Evolutionary conservation across 2,888 invertebrate species (phyloP).

Genomic region (Blastobasis lacticolella): DNA sequence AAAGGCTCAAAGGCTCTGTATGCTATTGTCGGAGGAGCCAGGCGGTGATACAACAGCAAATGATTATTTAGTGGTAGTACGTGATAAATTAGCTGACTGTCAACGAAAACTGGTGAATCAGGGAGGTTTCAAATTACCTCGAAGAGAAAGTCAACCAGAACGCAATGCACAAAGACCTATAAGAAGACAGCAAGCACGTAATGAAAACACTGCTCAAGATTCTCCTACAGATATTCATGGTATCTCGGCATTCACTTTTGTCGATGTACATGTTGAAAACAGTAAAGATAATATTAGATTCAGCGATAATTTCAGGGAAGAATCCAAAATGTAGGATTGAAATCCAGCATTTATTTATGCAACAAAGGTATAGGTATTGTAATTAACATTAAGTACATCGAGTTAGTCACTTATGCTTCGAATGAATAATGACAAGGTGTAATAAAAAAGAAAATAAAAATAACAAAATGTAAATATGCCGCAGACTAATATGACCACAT

Average conservation of each 20-base stretch:
- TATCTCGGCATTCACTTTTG: conserved; percentile 49
- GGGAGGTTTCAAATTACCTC: conserved; percentile 53
- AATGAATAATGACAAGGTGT: no score
- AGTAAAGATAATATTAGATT: background rate
- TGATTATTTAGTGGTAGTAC: conserved; percentile 71
- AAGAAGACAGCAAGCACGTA: conserved; percentile 43
- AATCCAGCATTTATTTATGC: no score
- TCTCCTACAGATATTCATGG: conserved; percentile 44
- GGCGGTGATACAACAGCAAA: conserved; percentile 70
- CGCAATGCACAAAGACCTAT: conserved; percentile 27
- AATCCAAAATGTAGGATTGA: conserved; percentile 47
- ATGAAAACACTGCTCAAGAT: conserved; percentile 46
- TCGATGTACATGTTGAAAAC: conserved; percentile 46
- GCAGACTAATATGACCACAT: no score
- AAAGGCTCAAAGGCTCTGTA: conserved; percentile 79
- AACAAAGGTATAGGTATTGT: no score
- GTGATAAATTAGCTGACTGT: conserved; percentile 62
- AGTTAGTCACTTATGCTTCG: no score
- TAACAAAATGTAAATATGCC: no score
- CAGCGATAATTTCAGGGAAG: conserved; percentile 37
- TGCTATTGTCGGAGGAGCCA: conserved; percentile 74
- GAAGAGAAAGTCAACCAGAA: conserved; percentile 42
- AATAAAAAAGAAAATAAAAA: no score
- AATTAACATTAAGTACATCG: no score
- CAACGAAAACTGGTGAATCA: conserved; percentile 56